A percentile compares a stretch with the other conserved stretches of the same genome.
Conservation (phyloP, 2,797 vertebrate genomes). For the Falco columbarius region DNA sequence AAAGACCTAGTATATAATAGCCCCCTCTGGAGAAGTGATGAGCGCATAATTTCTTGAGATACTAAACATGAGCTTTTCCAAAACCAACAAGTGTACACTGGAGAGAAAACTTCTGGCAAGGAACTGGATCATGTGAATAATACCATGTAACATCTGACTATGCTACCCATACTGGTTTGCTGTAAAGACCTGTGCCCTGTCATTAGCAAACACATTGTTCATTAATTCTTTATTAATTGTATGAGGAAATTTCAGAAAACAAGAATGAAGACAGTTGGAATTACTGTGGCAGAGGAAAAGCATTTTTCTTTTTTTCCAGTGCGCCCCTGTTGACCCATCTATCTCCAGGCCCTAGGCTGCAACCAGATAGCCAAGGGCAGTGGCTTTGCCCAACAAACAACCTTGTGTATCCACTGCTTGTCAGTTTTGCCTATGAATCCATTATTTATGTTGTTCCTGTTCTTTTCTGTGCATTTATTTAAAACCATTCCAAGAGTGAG, state of each 20-base stretch:
- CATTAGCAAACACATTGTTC: background rate
- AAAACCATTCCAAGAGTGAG: background rate
- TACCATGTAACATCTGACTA: background rate
- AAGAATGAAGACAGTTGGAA: background rate
- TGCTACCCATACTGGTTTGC: background rate
- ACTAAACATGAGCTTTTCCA: background rate
- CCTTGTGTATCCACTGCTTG: background rate
- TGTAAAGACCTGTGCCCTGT: background rate
- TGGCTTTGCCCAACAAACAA: background rate
- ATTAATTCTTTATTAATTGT: background rate
- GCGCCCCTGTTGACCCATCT: background rate
- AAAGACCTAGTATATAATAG: background rate
- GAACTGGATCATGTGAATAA: background rate
- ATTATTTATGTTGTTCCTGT: slow-evolving; percentile 19
- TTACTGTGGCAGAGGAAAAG: background rate
- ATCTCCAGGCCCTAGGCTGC: background rate
- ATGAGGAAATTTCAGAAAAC: background rate
- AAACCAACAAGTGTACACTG: background rate
- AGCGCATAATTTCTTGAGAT: background rate
- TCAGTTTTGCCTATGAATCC: slow-evolving; percentile 9
- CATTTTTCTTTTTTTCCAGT: background rate
- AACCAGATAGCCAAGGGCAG: background rate
- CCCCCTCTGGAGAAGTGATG: background rate
- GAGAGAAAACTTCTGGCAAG: background rate
- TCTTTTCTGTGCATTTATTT: background rate